These are phyloP conservation scores for Oithona nana DNA, from an alignment of 2,888 invertebrate species.

Conservation along the genomic window DNA sequence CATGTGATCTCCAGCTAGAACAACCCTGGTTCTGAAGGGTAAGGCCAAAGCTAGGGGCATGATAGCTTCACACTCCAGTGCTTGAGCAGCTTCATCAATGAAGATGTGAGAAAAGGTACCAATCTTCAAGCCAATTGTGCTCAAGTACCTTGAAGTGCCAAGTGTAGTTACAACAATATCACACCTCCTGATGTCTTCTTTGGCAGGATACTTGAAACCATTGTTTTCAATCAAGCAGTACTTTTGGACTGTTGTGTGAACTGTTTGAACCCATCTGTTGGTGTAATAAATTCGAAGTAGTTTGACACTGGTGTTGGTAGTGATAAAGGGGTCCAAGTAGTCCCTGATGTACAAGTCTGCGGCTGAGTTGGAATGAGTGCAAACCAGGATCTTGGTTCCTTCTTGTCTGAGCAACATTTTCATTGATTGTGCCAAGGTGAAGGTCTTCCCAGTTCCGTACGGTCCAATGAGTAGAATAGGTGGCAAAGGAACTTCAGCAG, in stretches of 20 bases:
- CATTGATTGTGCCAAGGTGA: constrained; percentile 52
- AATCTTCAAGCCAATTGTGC: constrained; percentile 21
- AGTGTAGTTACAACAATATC: constrained; percentile 58
- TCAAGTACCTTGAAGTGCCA: constrained; percentile 47
- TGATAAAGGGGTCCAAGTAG: constrained; percentile 54
- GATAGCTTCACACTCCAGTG: constrained; percentile 64
- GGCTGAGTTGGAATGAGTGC: constrained; percentile 70
- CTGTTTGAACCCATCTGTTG: constrained; percentile 56
- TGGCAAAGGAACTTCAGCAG: constrained; percentile 40
- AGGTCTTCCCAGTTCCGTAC: constrained; percentile 73
- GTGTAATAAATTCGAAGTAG: constrained; percentile 61
- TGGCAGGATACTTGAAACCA: constrained; percentile 45
- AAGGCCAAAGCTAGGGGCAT: constrained; percentile 51
- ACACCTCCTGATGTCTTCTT: constrained; percentile 48
- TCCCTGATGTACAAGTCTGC: constrained; percentile 68
- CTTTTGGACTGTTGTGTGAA: constrained; percentile 46
- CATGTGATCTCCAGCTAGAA: constrained; percentile 69
- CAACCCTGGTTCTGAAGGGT: constrained; percentile 46
- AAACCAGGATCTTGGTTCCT: constrained; percentile 50
- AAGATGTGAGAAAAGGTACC: constrained; percentile 57
- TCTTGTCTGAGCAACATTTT: constrained; percentile 43
- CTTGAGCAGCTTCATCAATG: constrained; percentile 69
- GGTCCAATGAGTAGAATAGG: constrained; percentile 54
- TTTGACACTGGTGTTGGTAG: constrained; percentile 36
- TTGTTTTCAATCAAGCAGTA: constrained; percentile 47